Evolutionary conservation across 2,113 vertebrate genomes (phyloP).

Genomic region (Eonycteris spelaea): DNA sequence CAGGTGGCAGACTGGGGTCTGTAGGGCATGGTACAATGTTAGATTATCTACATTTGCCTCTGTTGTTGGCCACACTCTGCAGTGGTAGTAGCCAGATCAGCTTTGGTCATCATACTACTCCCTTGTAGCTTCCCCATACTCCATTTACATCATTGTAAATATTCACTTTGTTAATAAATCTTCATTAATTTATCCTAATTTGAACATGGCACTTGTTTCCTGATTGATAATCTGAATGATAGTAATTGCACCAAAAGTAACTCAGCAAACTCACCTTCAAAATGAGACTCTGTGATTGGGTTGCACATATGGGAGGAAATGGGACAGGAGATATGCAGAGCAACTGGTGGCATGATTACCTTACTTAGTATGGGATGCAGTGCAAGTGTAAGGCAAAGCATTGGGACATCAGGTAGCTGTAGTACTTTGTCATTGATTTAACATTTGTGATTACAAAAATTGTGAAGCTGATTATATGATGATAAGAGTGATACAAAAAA

Average conservation of each 20-base stretch:
- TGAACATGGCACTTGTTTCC: not conserved
- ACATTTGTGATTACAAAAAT: not conserved
- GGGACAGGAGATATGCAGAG: not conserved
- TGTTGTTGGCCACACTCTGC: not conserved
- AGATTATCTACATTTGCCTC: not conserved
- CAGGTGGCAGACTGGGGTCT: not conserved
- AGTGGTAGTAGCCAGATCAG: not conserved
- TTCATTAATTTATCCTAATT: not conserved
- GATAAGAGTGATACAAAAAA: not conserved
- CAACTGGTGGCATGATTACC: not conserved
- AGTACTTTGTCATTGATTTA: not conserved
- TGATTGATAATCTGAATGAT: not conserved
- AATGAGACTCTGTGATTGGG: not conserved
- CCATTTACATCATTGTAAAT: not conserved
- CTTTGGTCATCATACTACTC: not conserved
- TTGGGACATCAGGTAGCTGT: not conserved
- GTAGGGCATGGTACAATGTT: not conserved
- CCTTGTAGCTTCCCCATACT: not conserved
- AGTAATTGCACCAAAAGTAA: not conserved
- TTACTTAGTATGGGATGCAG: not conserved
- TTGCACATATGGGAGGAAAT: not conserved
- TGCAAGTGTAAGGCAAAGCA: not conserved
- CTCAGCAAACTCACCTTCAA: not conserved
- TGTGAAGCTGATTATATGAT: not conserved
- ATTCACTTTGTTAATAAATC: not conserved